These are phyloP conservation scores for Philhelius pedissequus DNA, from an alignment of 2,888 invertebrate species.

Conservation along the genomic window DNA sequence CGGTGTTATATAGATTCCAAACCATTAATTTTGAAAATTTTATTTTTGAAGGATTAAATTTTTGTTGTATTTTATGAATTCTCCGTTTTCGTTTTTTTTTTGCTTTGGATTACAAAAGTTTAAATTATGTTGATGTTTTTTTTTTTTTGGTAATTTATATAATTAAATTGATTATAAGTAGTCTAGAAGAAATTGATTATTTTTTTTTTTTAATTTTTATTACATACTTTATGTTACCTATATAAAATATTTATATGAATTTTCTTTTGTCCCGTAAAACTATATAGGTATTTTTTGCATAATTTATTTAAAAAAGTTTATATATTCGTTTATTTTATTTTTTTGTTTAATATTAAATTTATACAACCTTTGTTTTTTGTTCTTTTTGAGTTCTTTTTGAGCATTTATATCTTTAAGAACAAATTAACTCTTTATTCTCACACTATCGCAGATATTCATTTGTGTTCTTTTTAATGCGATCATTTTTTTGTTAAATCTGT, in stretches of 20 bases:
- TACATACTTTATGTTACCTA: constrained; percentile 12
- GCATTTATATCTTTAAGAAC: not conserved
- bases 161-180: constrained; percentile 20
- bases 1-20: constrained; percentile 77
- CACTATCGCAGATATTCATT: not conserved
- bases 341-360: not conserved
- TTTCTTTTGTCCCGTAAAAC: not conserved
- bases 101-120: constrained; percentile 36
- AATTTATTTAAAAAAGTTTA: not conserved
- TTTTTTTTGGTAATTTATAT: constrained; percentile 44
- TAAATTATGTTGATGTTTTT: constrained; percentile 54
- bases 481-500: constrained; percentile 20
- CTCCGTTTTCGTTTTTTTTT: constrained; percentile 45
- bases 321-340: not conserved
- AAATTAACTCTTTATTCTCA: not conserved
- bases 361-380: constrained; percentile 8
- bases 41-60: constrained; percentile 75
- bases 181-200: constrained; percentile 29
- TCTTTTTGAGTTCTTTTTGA: constrained; percentile 5
- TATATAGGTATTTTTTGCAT: not conserved
- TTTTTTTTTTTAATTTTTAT: not conserved
- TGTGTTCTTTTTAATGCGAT: constrained; percentile 3
- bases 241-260: not conserved
- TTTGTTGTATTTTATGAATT: constrained; percentile 70
- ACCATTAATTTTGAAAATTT: constrained; percentile 79